Conservation (phyloP, 2,888 invertebrate species). For the Metalampra italica region DNA sequence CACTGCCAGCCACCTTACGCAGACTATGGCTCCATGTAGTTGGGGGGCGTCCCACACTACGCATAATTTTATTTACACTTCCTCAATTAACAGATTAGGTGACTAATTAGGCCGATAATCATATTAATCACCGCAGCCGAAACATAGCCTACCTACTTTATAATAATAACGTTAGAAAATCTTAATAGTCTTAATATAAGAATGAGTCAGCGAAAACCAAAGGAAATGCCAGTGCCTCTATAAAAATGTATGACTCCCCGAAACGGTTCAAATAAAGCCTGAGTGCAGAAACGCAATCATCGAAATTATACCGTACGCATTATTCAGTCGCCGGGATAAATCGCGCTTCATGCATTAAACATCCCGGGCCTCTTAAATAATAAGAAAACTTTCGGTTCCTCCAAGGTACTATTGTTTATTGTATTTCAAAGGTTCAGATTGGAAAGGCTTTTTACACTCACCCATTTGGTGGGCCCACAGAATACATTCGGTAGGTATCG, state of each 20-base stretch:
- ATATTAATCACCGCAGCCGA: too few relatives aligned
- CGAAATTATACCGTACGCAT: conserved; percentile 49
- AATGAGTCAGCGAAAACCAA: not conserved
- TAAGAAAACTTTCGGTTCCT: conserved; percentile 59
- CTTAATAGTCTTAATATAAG: too few relatives aligned
- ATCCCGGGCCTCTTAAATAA: conserved; percentile 68
- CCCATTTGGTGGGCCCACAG: conserved; percentile 56
- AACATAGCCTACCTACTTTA: too few relatives aligned
- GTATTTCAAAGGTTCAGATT: conserved; percentile 67
- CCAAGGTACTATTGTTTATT: conserved; percentile 64
- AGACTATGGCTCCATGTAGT: too few relatives aligned
- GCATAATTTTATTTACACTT: too few relatives aligned
- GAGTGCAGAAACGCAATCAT: conserved; percentile 51
- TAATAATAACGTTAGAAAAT: too few relatives aligned
- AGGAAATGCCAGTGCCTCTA: not conserved
- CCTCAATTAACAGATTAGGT: too few relatives aligned
- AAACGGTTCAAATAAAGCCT: conserved; percentile 25
- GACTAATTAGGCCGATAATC: not conserved
- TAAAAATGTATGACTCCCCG: conserved; percentile 18
- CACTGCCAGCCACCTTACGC: too few relatives aligned
- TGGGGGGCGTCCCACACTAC: too few relatives aligned
- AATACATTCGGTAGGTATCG: conserved; percentile 59
- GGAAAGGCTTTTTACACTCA: conserved; percentile 69
- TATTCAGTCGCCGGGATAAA: conserved; percentile 59
- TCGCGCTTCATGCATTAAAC: conserved; percentile 69